These are phyloP conservation scores for Drosophila greeni DNA, from an alignment of 2,888 invertebrate species.

Conservation along the genomic window DNA sequence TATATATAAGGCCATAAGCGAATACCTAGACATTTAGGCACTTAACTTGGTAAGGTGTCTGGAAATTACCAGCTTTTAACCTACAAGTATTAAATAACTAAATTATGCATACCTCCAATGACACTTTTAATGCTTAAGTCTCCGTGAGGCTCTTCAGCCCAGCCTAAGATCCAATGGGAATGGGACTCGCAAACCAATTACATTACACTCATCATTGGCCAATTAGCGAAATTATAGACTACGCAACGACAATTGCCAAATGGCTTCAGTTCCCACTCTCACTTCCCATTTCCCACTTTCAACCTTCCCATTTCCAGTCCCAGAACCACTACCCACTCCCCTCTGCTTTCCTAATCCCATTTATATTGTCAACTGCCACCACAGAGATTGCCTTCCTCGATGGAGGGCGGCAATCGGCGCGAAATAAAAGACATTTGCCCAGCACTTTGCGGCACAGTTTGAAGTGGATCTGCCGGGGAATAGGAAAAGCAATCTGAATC, in stretches of 20 bases:
- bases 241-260: constrained; percentile 40
- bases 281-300: not conserved
- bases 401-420: constrained; percentile 36
- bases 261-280: constrained; percentile 31
- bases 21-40: too few relatives aligned
- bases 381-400: constrained; percentile 21
- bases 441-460: constrained; percentile 53
- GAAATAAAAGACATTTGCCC: constrained; percentile 60
- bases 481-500: not conserved
- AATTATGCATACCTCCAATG: not conserved
- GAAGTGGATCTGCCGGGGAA: constrained; percentile 37
- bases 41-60: not conserved
- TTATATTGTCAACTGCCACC: constrained; percentile 18
- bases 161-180: constrained; percentile 1
- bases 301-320: not conserved
- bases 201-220: constrained; percentile 41
- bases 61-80: not conserved
- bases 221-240: constrained; percentile 62
- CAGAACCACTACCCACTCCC: not conserved
- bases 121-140: constrained; percentile 11
- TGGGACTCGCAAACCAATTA: constrained; percentile 19
- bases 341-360: constrained; percentile 8
- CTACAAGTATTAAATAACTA: not conserved
- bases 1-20: not conserved
- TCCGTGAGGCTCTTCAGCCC: not conserved